Evolutionary conservation across 1,140 invertebrate genomes (phyloP).

Genomic region (Brachionus sp.): DNA sequence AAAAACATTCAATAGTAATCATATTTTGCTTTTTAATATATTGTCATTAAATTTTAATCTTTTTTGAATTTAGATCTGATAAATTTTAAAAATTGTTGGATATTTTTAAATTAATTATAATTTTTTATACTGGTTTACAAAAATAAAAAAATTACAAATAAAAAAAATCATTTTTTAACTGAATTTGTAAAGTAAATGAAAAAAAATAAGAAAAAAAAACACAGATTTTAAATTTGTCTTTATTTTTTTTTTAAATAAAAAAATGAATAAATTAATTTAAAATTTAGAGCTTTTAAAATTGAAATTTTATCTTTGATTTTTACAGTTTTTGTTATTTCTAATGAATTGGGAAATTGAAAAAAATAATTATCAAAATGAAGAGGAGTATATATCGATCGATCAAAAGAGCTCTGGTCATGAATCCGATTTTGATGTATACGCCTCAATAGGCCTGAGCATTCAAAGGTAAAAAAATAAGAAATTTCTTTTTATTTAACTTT

Average conservation of each 20-base stretch:
- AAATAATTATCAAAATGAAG: background rate
- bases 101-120: too few species aligned
- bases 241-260: background rate
- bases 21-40: too few species aligned
- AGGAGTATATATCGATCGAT: background rate
- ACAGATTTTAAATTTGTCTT: background rate
- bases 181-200: background rate
- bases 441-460: background rate
- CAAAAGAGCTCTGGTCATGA: background rate
- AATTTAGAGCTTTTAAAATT: background rate
- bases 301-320: background rate
- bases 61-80: too few species aligned
- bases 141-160: too few species aligned
- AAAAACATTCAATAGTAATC: too few species aligned
- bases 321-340: background rate
- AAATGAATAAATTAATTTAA: background rate
- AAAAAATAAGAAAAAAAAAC: background rate
- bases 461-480: background rate
- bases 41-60: too few species aligned
- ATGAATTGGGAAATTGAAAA: slow-evolving; percentile 26
- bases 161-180: too few species aligned
- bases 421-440: background rate
- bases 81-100: too few species aligned
- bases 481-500: background rate
- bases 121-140: too few species aligned